Conservation (phyloP, 2,113 vertebrate species). For the Cavia porcellus region DNA sequence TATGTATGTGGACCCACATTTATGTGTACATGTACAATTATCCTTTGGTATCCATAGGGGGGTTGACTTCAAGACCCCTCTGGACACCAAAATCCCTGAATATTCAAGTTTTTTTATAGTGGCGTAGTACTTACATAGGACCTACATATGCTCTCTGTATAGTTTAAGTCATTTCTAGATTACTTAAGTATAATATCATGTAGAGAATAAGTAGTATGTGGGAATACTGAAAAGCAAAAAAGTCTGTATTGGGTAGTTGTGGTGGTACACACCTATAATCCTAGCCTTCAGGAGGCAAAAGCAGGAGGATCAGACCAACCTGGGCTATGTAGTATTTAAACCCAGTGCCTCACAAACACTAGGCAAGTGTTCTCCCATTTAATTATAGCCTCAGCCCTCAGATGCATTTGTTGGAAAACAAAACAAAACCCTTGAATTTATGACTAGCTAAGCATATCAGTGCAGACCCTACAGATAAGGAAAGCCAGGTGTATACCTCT, state of each 20-base stretch:
- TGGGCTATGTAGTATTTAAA: neutral
- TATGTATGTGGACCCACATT: neutral
- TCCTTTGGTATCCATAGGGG: neutral
- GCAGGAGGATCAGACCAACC: neutral
- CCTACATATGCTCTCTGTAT: neutral
- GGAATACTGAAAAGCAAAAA: neutral
- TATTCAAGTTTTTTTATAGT: neutral
- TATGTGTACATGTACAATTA: neutral
- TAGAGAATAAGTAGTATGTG: neutral
- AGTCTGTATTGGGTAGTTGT: neutral
- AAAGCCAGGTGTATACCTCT: neutral
- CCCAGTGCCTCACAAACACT: neutral
- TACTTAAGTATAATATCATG: neutral
- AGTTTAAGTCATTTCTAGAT: neutral
- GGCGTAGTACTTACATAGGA: neutral
- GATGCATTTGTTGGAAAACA: neutral
- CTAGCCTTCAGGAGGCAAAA: neutral
- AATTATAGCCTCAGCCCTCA: neutral
- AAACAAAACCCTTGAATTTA: neutral
- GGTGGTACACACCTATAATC: neutral
- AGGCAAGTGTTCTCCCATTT: neutral
- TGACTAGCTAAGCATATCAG: neutral
- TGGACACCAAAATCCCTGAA: neutral
- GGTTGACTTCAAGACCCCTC: neutral
- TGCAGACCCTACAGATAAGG: neutral